Conservation (phyloP, 37 sponge, comb jelly and placozoan genomes). For the Crambe crambe region DNA sequence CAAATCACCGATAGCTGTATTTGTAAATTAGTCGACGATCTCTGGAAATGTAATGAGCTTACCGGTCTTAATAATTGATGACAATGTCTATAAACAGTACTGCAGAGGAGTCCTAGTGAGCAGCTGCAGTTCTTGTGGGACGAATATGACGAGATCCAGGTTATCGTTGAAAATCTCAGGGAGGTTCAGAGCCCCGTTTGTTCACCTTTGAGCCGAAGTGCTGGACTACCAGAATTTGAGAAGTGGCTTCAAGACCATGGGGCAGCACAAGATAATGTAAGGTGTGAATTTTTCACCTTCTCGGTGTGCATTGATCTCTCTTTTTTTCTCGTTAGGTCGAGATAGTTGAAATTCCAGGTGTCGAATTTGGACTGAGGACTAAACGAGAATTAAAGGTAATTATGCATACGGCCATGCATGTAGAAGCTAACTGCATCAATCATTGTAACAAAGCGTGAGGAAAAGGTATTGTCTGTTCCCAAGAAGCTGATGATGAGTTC, state of each 20-base stretch:
- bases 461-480: conserved; percentile 56
- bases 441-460: no score
- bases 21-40: conserved; percentile 38
- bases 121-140: conserved; percentile 14
- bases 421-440: no score
- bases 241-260: conserved; percentile 51
- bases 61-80: not conserved
- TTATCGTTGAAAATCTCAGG: not conserved
- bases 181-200: conserved; percentile 48
- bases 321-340: conserved; percentile 59
- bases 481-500: conserved; percentile 61
- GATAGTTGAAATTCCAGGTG: conserved; percentile 41
- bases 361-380: conserved; percentile 60
- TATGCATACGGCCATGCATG: no score
- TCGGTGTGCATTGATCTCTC: no score
- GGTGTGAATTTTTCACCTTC: no score
- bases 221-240: conserved; percentile 31
- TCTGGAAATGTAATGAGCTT: conserved; percentile 48
- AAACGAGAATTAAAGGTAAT: conserved; percentile 24
- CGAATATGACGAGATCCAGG: conserved; percentile 32
- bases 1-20: not conserved
- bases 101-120: conserved; percentile 9
- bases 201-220: conserved; percentile 1
- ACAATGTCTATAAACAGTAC: conserved; percentile 5
- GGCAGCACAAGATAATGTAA: not conserved